Conservation (phyloP, 53 echinoderm and acorn worm genomes). For the Actinopyga echinites region DNA sequence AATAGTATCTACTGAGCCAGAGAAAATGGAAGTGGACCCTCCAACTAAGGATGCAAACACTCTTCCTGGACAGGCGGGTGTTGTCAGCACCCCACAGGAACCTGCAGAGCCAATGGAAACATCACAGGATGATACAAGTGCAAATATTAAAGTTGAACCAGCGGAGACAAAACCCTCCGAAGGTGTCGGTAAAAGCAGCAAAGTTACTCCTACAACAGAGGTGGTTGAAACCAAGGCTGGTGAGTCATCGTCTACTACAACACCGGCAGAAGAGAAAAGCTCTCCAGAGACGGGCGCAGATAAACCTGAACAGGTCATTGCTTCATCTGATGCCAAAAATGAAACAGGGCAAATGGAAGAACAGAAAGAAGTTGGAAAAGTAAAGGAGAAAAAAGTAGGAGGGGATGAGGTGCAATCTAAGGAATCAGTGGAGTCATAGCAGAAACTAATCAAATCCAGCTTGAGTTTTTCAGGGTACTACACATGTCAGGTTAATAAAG, state of each 20-base stretch:
- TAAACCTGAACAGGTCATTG: no score
- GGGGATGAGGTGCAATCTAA: no score
- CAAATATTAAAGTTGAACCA: background rate
- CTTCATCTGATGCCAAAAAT: background rate
- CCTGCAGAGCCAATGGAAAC: conserved; percentile 11
- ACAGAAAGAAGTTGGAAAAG: background rate
- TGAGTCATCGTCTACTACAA: no score
- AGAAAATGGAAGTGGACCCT: conserved; percentile 52
- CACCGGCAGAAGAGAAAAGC: no score
- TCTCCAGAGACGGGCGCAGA: no score
- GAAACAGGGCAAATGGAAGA: background rate
- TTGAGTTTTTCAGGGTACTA: no score
- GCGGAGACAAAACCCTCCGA: background rate
- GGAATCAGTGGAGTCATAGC: no score
- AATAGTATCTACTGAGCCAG: conserved; percentile 4
- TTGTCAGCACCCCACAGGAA: background rate
- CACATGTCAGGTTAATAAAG: no score
- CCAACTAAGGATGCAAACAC: background rate
- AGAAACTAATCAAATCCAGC: no score
- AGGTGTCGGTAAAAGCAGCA: no score
- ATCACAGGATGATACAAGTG: conserved; percentile 18
- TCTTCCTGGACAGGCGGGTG: background rate
- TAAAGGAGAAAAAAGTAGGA: no score
- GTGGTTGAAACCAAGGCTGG: no score
- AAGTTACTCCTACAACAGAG: background rate